Evolutionary conservation across 2,113 vertebrate species (phyloP).

Genomic region (Triplophysa tibetana): DNA sequence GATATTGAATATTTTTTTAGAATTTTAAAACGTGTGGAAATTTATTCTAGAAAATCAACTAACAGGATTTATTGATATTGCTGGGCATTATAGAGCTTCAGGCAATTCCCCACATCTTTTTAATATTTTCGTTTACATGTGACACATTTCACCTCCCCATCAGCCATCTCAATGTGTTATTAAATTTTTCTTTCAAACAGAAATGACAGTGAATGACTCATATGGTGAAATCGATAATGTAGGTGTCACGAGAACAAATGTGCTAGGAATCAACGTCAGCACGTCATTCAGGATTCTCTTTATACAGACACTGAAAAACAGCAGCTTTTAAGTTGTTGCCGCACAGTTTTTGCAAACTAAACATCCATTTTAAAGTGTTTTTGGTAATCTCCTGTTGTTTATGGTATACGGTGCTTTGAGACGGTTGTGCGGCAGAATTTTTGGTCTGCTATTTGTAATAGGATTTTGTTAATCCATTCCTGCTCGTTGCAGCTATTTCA

Average conservation of each 20-base stretch:
- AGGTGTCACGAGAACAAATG: neutral
- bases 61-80: too few relatives aligned
- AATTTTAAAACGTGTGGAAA: too few relatives aligned
- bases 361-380: neutral
- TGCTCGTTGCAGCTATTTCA: slow-evolving; percentile 13
- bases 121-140: neutral
- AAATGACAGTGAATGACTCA: neutral
- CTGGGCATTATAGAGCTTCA: too few relatives aligned
- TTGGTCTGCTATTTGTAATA: slow-evolving; percentile 36
- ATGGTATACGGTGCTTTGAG: neutral
- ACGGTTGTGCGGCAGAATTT: slow-evolving; percentile 7
- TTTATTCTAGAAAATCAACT: too few relatives aligned
- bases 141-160: neutral
- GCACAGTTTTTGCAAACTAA: neutral
- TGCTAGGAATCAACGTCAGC: neutral
- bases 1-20: too few relatives aligned
- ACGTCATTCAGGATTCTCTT: neutral
- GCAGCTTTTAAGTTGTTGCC: neutral
- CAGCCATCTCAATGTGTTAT: neutral
- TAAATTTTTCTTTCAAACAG: neutral
- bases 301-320: neutral
- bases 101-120: too few relatives aligned
- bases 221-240: neutral
- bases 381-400: neutral
- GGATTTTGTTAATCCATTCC: slow-evolving; percentile 31